Evolutionary conservation across 2,797 vertebrate genomes (phyloP).

Genomic region (Urocyon cinereoargenteus): DNA sequence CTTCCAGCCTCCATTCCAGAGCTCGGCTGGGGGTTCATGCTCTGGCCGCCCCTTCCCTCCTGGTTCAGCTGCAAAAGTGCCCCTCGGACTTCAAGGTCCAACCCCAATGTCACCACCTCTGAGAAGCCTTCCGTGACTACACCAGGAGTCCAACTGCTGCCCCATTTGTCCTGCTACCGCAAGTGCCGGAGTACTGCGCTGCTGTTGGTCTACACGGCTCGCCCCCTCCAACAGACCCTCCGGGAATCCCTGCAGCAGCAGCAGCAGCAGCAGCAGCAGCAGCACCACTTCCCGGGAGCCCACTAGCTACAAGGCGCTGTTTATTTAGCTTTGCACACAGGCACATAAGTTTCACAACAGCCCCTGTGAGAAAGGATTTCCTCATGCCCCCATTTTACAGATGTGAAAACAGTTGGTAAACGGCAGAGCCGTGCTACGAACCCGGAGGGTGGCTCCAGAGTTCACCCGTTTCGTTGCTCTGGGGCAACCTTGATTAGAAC

Average conservation of each 20-base stretch:
- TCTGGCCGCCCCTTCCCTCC: not conserved
- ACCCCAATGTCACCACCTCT: not conserved
- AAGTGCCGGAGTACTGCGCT: accelerated
- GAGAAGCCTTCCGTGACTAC: not conserved
- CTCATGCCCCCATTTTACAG: not conserved
- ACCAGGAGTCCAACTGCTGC: not conserved
- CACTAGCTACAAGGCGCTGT: not conserved
- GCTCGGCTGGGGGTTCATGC: not conserved
- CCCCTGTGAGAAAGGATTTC: not conserved
- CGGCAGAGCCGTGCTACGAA: not conserved
- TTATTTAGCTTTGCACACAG: not conserved
- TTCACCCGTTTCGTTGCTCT: not conserved
- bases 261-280: accelerated
- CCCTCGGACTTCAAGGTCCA: not conserved
- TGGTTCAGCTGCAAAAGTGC: not conserved
- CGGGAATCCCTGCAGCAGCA: too few relatives aligned
- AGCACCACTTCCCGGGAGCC: not conserved
- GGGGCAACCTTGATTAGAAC: not conserved
- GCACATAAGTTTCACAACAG: not conserved
- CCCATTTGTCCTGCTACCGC: not conserved
- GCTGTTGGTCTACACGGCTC: accelerated
- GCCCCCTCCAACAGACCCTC: accelerated
- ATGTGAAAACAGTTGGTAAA: not conserved
- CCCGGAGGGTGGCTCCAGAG: not conserved
- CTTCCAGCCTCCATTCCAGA: not conserved